Evolutionary conservation across 2,113 vertebrate species (phyloP), one percentile per base, ranked within the genome.

Genomic region (Morphnarchus princeps): DNA sequence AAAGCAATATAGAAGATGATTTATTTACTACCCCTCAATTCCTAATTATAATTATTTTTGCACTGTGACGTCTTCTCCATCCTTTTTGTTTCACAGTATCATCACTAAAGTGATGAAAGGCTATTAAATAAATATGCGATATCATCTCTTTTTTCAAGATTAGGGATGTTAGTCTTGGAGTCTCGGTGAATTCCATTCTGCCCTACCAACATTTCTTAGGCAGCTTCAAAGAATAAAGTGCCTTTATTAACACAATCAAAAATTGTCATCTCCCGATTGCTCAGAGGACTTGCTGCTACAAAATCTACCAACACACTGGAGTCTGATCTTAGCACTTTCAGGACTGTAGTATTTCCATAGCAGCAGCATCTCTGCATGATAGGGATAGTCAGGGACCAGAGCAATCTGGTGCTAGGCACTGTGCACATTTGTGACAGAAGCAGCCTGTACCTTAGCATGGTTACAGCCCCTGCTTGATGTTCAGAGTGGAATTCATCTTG

Each of bases 41-140:
- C 70, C 58, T 97, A 93, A 87, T 93, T 95, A 76, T 91, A 82
- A 96, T 96, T 96, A 93, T 87, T 97, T 96, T 93, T 94, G 40
- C 45, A 89, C 38, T 45, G n/a, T 87, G 93, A 95, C 2, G 8
- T 89, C 36, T 95, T 89, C 77, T 85, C 43, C 49, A 94, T 38
- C 34, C 58, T 91, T 95, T 95, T 92, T 94, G 36, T 94, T 92
- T 89, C 72, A 87, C 14, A 69, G 52, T 61, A 92, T 43, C 76
- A 86, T 57, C 73, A 92, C 70, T 80, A 45, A 87, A 85, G 59
- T 87, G 61, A 87, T 94, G 70, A 92, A 97, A 91, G 7, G 45
- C 58, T 85, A 73, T 76, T 94, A 95, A 97, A 83, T 83, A 96
- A 96, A 91, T 91, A 87, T 62, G 54, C 7, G 3, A 54, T 87